Evolutionary conservation across 2,113 vertebrate genomes (phyloP).

Genomic region (Baryphthengus martii): DNA sequence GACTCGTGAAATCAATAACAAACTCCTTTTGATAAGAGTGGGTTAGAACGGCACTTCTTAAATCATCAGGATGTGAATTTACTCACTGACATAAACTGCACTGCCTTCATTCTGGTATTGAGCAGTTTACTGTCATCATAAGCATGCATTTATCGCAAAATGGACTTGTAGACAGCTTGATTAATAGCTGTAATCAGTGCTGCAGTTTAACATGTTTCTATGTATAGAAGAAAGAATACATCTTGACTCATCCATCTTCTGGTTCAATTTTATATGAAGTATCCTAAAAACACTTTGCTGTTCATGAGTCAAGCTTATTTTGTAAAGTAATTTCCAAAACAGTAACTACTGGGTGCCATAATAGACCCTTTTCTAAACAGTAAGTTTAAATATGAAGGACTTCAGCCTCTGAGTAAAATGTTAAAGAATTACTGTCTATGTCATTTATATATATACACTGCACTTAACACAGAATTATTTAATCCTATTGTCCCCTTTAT

Average conservation of each 20-base stretch:
- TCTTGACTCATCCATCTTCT: background rate
- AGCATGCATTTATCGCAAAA: background rate
- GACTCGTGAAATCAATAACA: background rate
- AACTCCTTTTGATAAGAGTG: background rate
- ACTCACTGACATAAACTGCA: background rate
- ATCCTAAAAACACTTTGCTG: background rate
- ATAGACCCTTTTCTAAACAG: background rate
- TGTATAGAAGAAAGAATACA: background rate
- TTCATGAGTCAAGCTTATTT: background rate
- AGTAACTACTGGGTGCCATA: background rate
- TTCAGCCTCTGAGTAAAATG: background rate
- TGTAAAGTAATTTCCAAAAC: background rate
- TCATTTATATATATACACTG: background rate
- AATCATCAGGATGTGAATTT: background rate
- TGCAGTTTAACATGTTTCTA: background rate
- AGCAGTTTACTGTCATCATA: background rate
- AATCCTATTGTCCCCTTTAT: rapidly evolving
- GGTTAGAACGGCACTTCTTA: background rate
- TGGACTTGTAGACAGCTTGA: background rate
- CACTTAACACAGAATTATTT: background rate
- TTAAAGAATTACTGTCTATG: background rate
- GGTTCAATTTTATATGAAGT: background rate
- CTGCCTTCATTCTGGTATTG: background rate
- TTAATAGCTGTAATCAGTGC: background rate
- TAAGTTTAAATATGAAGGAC: background rate